A percentile compares a stretch with the other conserved stretches of the same genome.
Conservation (phyloP, 2,888 invertebrate genomes). For the Drosophila mettleri region DNA sequence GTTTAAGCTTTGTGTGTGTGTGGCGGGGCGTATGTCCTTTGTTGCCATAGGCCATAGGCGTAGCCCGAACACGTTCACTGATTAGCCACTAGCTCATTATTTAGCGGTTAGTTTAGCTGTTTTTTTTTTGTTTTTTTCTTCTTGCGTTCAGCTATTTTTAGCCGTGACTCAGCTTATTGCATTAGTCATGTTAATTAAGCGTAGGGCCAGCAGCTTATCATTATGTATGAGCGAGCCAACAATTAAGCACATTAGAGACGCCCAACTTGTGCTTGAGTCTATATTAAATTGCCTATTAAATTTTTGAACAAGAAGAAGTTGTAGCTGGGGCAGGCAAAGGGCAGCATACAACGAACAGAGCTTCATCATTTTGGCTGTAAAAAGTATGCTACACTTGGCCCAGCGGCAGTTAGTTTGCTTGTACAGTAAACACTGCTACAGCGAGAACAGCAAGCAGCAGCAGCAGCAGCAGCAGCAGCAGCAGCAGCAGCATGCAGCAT, state of each 20-base stretch:
- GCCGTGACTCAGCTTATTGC: slow-evolving; percentile 62
- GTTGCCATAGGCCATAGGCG: slow-evolving; percentile 24
- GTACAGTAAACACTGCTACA: slow-evolving; percentile 31
- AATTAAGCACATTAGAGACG: slow-evolving; percentile 44
- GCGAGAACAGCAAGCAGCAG: slow-evolving; percentile 18
- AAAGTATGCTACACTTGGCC: slow-evolving; percentile 61
- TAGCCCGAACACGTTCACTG: slow-evolving; percentile 38
- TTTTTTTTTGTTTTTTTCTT: slow-evolving; percentile 5
- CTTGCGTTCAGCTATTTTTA: not conserved
- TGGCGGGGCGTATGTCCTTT: not conserved
- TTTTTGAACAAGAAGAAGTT: slow-evolving; percentile 25
- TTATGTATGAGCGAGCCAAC: slow-evolving; percentile 35
- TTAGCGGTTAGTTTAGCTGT: slow-evolving; percentile 41
- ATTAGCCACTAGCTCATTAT: slow-evolving; percentile 61
- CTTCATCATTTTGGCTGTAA: slow-evolving; percentile 50
- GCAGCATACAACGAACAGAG: not conserved
- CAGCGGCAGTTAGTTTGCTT: slow-evolving; percentile 48
- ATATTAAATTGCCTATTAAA: slow-evolving; percentile 66
- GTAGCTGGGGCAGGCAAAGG: slow-evolving; percentile 6
- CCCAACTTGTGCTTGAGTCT: slow-evolving; percentile 36
- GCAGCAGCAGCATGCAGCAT: slow-evolving; percentile 17
- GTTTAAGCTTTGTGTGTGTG: slow-evolving; percentile 18
- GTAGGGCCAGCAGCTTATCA: slow-evolving; percentile 44
- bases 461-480: slow-evolving; percentile 8
- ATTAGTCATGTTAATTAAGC: slow-evolving; percentile 74